Evolutionary conservation across 2,797 vertebrate species (phyloP).

Genomic region (Podarcis siculus): DNA sequence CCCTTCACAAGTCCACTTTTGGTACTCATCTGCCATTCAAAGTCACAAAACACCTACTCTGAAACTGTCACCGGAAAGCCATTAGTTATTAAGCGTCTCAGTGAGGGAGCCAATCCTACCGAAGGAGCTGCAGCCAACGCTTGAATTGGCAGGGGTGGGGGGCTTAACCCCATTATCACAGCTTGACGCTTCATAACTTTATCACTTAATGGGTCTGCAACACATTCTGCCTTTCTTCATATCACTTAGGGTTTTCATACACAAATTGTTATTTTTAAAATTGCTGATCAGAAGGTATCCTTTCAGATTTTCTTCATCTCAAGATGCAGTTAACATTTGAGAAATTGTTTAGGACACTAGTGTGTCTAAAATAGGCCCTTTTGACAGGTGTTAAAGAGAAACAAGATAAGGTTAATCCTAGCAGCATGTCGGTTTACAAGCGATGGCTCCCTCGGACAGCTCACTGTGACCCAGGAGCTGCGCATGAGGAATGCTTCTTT

Average conservation of each 20-base stretch:
- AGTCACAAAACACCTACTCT: background rate
- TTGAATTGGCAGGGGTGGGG: background rate
- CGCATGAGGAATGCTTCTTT: conserved; percentile 47
- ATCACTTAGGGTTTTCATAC: background rate
- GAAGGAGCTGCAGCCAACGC: conserved; percentile 29
- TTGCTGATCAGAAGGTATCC: conserved; percentile 17
- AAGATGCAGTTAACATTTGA: conserved; percentile 63
- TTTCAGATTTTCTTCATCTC: conserved; percentile 39
- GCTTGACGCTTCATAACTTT: background rate
- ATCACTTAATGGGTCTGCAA: conserved; percentile 33
- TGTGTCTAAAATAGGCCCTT: conserved; percentile 78
- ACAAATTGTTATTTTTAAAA: conserved; percentile 36
- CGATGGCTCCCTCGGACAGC: conserved; percentile 57
- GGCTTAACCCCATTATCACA: background rate
- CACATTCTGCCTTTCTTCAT: background rate
- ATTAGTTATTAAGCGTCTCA: background rate
- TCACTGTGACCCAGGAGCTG: conserved; percentile 37
- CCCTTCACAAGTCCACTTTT: background rate
- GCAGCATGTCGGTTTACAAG: conserved; percentile 61
- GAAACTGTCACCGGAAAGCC: background rate
- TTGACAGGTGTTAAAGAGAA: conserved; percentile 75
- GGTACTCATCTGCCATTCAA: background rate
- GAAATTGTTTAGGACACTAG: conserved; percentile 57
- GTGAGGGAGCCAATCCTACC: background rate
- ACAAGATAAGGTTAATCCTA: conserved; percentile 74